A percentile compares a stretch with the other conserved stretches of the same genome.
Evolutionary conservation across 1,140 invertebrate genomes (phyloP).

Genomic region (Lysiphlebus fabarum): DNA sequence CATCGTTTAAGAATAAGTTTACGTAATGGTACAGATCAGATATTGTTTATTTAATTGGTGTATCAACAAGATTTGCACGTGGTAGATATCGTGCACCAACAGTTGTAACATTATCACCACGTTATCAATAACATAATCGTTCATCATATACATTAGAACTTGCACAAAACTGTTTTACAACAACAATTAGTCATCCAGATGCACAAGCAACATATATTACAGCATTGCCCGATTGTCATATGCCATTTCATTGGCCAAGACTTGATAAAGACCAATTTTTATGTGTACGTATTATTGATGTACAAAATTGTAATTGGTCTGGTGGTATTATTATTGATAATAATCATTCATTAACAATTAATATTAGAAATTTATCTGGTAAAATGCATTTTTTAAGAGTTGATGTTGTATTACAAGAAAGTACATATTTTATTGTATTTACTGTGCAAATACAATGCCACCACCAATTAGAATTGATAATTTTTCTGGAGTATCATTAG

Average conservation of each 20-base stretch:
- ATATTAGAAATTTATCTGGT: slow-evolving; percentile 74
- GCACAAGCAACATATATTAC: slow-evolving; percentile 68
- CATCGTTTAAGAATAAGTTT: no score
- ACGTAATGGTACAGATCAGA: slow-evolving; percentile 68
- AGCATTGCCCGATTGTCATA: slow-evolving; percentile 80
- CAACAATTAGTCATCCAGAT: slow-evolving; percentile 56
- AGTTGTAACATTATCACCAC: slow-evolving; percentile 88
- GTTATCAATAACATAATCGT: slow-evolving; percentile 91
- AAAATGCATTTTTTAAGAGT: slow-evolving; percentile 77
- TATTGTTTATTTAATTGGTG: slow-evolving; percentile 75
- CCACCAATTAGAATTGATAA: slow-evolving; percentile 96
- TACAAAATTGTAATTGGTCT: slow-evolving; percentile 81
- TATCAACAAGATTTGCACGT: slow-evolving; percentile 81
- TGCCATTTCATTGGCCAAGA: slow-evolving; percentile 94
- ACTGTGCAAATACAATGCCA: slow-evolving; percentile 85
- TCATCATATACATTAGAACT: slow-evolving; percentile 80
- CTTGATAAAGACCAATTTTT: slow-evolving; percentile 84
- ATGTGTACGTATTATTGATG: slow-evolving; percentile 75
- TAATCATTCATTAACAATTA: slow-evolving; percentile 86
- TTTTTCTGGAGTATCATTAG: slow-evolving; percentile 83
- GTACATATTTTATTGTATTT: slow-evolving; percentile 88
- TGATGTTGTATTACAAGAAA: slow-evolving; percentile 84
- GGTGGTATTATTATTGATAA: slow-evolving; percentile 87
- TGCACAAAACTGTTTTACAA: slow-evolving; percentile 77
- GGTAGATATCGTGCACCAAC: slow-evolving; percentile 86